Conservation (phyloP, 2,113 vertebrate species). For the human region GRCh38 chr6:100717501-100718000, state of each 20-base stretch:
- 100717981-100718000: background rate
- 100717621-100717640: background rate
- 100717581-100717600: background rate
- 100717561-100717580: conserved; percentile 23
- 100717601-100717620: conserved; percentile 9
- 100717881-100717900: background rate
- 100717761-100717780: conserved; percentile 11
- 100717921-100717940: background rate
- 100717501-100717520: background rate
- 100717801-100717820: conserved; percentile 30
- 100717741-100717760: background rate
- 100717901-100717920: background rate
- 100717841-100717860: background rate
- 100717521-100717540: background rate
- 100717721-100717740: background rate
- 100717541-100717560: background rate
- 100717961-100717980: background rate
- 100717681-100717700: background rate
- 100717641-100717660: background rate
- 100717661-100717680: background rate
- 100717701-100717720: background rate
- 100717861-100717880: background rate
- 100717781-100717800: conserved; percentile 14
- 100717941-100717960: too few relatives aligned
- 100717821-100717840: background rate